Evolutionary conservation across 2,113 vertebrate genomes (phyloP).

Genomic region (Fregata magnificens): DNA sequence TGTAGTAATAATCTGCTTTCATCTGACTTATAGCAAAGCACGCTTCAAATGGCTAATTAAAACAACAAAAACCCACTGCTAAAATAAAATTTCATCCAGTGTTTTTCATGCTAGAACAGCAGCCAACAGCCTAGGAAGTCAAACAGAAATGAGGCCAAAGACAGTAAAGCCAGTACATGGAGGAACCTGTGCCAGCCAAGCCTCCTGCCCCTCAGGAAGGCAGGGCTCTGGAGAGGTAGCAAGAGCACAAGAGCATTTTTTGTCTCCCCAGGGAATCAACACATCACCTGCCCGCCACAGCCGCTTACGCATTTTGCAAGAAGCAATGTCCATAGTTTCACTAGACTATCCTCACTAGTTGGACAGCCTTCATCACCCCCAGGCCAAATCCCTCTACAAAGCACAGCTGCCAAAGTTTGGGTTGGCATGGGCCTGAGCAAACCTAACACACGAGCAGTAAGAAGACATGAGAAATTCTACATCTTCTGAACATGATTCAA

Average conservation of each 20-base stretch:
- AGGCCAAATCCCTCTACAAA: neutral
- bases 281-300: neutral
- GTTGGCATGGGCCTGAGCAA: neutral
- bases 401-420: neutral
- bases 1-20: slow-evolving; percentile 21
- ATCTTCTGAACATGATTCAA: neutral
- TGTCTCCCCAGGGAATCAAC: neutral
- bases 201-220: neutral
- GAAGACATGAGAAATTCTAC: neutral
- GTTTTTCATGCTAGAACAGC: neutral
- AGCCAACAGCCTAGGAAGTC: slow-evolving; percentile 1
- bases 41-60: slow-evolving; percentile 5
- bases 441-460: neutral
- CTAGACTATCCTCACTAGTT: neutral
- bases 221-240: neutral
- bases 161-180: neutral
- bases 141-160: neutral
- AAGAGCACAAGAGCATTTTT: neutral
- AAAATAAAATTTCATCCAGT: neutral
- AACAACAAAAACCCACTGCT: slow-evolving; percentile 14
- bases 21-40: slow-evolving; percentile 17
- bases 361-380: neutral
- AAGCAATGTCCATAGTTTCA: neutral
- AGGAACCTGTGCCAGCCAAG: neutral
- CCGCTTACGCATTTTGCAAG: fast-evolving